phyloP scores from a whole-genome alignment of 2,888 invertebrate genomes.

The Eilema sororculum region DNA sequence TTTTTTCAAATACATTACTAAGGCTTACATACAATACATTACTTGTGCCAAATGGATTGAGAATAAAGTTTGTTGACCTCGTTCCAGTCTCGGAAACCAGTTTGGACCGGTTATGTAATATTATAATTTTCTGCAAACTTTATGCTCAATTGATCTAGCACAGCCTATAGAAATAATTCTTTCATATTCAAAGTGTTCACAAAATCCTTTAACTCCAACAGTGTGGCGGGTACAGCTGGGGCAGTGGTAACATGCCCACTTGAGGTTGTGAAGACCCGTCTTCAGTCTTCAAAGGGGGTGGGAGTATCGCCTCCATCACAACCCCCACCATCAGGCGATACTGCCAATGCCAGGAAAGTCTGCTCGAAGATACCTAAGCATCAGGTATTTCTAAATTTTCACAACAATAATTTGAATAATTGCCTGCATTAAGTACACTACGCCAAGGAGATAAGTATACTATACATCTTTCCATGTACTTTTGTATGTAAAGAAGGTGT shows the following conservation, averaged over 20 bases:
- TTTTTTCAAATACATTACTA: no score
- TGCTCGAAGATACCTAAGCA: conserved; percentile 92
- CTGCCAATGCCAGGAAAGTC: conserved; percentile 89
- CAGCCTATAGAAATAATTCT: neutral
- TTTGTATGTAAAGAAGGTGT: no score
- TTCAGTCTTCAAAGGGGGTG: conserved; percentile 95
- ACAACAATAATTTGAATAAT: neutral
- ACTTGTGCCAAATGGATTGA: no score
- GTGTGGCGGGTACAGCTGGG: conserved; percentile 98
- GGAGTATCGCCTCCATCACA: conserved; percentile 79
- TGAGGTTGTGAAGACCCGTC: conserved; percentile 98
- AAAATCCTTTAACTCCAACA: conserved; percentile 67
- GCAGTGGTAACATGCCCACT: conserved; percentile 98
- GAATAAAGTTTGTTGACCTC: no score
- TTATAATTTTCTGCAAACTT: no score
- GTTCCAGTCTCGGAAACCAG: no score
- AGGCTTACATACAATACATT: no score
- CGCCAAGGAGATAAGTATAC: no score
- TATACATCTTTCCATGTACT: no score
- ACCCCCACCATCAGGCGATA: conserved; percentile 83
- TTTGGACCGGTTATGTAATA: no score
- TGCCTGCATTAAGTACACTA: no score
- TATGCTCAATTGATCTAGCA: no score
- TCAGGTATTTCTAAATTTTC: conserved; percentile 85
- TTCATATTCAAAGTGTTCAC: neutral